Base-by-base conservation (phyloP, 2,113 vertebrate genomes). In the Rallus limicola region DNA sequence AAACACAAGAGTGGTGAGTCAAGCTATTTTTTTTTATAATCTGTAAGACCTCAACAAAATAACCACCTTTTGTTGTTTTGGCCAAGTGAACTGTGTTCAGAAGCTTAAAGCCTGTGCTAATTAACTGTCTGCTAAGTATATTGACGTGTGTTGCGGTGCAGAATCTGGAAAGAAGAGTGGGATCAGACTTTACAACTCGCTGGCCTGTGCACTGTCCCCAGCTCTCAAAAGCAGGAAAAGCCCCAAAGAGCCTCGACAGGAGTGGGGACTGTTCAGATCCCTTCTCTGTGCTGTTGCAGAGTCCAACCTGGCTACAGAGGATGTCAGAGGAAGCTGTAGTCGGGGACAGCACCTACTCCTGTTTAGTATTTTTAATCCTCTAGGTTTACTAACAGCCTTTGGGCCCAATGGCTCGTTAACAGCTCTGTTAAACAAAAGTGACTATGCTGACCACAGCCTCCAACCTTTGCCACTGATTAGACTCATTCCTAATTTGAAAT, bases 241-340 rank as follows among this genome's bases (percentile, higher is more conserved):
- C 34, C 52, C 15, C 40, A 52, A 31, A n/a, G 34, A 60, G 13
- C 34, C 31, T 58, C 19, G 7, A 46, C 38, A n/a, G 28, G 18
- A 84, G 63, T 6, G 15, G 29, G 52, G 26, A 26, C 13, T 19
- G 31, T 20, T 60, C 34, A 23, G 36, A 3, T 26, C 16, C 33
- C 38, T 69, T 40, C 40, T 36, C 31, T 23, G 6, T 7, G 44
- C 34, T 46, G 19, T 4, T 70, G 48, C 10, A 87, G 40, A 46
- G 16, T 33, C 16, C 25, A 15, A 48, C 38, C 56, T 33, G 29
- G 23, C 20, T 46, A 16, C 17, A 9, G 25, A 18, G 5, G 15
- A 0, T 42, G 84, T 31, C 42, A 33, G 5, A 8, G 33, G 5
- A 7, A 53, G 53, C 0, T 79, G 42, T n/a, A 65, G 26, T 23